These are phyloP conservation scores for Brotula barbata DNA, from an alignment of 2,797 vertebrate genomes.

Conservation along the genomic window DNA sequence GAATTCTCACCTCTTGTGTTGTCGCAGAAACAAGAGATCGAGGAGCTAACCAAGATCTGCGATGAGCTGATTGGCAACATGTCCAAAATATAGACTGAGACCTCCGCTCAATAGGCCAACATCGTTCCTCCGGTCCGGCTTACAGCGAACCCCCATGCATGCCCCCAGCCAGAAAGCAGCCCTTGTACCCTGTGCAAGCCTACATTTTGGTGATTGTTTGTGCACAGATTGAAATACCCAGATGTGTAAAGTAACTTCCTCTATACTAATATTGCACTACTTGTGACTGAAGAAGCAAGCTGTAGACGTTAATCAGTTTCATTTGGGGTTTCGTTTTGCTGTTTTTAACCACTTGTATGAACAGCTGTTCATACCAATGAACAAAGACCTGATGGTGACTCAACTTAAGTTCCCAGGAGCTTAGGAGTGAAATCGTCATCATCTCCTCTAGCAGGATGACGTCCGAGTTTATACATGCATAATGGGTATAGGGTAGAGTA, in stretches of 20 bases:
- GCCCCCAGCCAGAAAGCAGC: conserved; percentile 43
- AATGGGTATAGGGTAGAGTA: conserved; percentile 25
- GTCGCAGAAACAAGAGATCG: conserved; percentile 94
- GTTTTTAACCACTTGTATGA: not conserved
- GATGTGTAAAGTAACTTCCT: conserved; percentile 45
- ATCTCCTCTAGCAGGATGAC: conserved; percentile 35
- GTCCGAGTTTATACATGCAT: conserved; percentile 37
- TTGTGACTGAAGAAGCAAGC: conserved; percentile 36
- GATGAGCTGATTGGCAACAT: conserved; percentile 98
- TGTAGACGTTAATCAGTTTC: conserved; percentile 30
- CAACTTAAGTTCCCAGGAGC: conserved; percentile 45
- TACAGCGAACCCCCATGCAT: conserved; percentile 47
- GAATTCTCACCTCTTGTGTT: conserved; percentile 10
- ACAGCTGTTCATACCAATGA: conserved; percentile 30
- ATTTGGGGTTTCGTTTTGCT: conserved; percentile 26
- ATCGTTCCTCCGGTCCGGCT: conserved; percentile 29
- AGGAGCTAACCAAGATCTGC: conserved; percentile 98
- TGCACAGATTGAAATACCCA: conserved; percentile 33
- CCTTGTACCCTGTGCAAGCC: conserved; percentile 32
- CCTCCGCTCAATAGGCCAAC: conserved; percentile 6
- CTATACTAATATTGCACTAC: conserved; percentile 56
- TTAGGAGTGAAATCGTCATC: conserved; percentile 47
- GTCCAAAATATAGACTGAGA: conserved; percentile 87
- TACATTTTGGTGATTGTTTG: conserved; percentile 49
- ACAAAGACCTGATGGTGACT: conserved; percentile 45